These are phyloP conservation scores for Falco berigora DNA, from an alignment of 2,797 vertebrate genomes.

Conservation along the genomic window DNA sequence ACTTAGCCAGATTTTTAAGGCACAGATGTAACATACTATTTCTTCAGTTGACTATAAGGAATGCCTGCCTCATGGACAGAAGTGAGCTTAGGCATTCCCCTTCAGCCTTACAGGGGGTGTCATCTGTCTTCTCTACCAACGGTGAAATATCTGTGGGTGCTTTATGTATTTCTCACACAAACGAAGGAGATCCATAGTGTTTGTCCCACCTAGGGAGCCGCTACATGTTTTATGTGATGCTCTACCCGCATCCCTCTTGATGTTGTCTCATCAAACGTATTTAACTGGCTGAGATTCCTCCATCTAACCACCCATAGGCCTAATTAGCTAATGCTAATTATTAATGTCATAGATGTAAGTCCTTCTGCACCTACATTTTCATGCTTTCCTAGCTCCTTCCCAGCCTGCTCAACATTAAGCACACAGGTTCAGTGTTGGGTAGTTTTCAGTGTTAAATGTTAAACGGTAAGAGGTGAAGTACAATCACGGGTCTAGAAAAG, in stretches of 20 bases:
- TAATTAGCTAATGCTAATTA: background rate
- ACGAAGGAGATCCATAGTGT: rapidly evolving
- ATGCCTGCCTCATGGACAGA: background rate
- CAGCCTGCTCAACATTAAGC: background rate
- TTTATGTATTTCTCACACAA: background rate
- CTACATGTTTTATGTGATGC: background rate
- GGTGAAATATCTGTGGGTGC: background rate
- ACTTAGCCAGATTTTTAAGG: background rate
- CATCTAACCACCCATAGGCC: background rate
- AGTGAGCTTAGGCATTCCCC: background rate
- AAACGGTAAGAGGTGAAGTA: background rate
- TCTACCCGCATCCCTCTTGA: background rate
- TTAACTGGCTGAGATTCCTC: background rate
- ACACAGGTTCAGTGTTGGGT: background rate
- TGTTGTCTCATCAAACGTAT: background rate
- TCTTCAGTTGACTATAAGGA: background rate
- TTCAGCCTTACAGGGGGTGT: background rate
- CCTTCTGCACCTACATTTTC: background rate
- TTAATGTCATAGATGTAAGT: background rate
- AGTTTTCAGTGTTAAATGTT: background rate
- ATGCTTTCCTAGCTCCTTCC: background rate
- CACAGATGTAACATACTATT: background rate
- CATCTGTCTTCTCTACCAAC: background rate
- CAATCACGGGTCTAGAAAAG: background rate
- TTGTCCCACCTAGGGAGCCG: background rate